Percentiles rank a stretch among this genome's conserved stretches.
Conservation (phyloP, 1,140 invertebrate genomes). For the Drosophila tsacasi region DNA sequence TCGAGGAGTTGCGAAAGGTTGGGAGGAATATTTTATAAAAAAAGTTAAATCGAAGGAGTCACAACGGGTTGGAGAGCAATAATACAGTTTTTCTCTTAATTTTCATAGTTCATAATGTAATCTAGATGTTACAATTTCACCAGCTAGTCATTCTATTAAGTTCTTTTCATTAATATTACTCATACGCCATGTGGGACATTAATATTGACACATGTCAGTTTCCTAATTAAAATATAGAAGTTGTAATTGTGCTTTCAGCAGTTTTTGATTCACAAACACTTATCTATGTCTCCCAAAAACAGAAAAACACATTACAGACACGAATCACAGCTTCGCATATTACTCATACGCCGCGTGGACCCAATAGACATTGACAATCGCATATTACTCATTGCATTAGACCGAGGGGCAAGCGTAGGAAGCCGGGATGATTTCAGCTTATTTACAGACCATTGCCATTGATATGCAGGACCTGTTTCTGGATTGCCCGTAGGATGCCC, state of each 20-base stretch:
- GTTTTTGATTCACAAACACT: neutral
- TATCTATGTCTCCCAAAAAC: neutral
- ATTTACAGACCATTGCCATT: slow-evolving; percentile 50
- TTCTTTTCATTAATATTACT: neutral
- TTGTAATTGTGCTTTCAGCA: neutral
- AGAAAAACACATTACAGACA: neutral
- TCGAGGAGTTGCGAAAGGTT: slow-evolving; percentile 21
- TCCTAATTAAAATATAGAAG: neutral
- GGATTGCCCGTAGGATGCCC: slow-evolving; percentile 30
- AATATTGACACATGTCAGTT: neutral
- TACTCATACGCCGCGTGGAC: slow-evolving; percentile 65
- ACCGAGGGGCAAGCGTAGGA: neutral
- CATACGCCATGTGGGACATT: neutral
- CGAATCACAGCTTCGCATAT: slow-evolving; percentile 33
- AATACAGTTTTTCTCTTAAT: neutral
- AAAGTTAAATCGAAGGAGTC: slow-evolving; percentile 10
- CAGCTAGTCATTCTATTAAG: neutral
- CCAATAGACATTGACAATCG: slow-evolving; percentile 55
- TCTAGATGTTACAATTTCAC: neutral
- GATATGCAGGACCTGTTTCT: slow-evolving; percentile 63
- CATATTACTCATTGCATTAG: slow-evolving; percentile 57
- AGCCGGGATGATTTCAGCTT: slow-evolving; percentile 9
- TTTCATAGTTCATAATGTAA: neutral
- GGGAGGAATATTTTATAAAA: slow-evolving; percentile 14
- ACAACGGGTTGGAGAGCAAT: neutral